Evolutionary conservation across 2,113 vertebrate species (phyloP).

Genomic region (Ciconia stormi): DNA sequence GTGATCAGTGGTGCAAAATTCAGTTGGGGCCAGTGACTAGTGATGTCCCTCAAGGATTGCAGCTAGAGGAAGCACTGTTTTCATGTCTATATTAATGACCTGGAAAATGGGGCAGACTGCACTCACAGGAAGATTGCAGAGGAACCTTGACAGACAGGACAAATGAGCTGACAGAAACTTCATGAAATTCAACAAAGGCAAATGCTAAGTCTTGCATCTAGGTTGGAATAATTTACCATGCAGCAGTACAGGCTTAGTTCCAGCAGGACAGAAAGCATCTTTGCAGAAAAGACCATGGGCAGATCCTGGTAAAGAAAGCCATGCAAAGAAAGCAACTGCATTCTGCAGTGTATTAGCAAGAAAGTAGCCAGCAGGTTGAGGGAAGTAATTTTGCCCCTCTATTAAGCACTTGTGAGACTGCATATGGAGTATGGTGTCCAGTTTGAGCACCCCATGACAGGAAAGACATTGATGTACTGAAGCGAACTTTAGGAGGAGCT

Average conservation of each 20-base stretch:
- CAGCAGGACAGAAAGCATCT: neutral
- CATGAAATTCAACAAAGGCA: neutral
- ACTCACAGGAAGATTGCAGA: neutral
- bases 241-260: neutral
- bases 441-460: neutral
- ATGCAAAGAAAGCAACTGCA: neutral
- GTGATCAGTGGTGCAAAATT: neutral
- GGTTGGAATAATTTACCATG: neutral
- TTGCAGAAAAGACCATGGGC: neutral
- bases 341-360: neutral
- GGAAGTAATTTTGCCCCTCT: neutral
- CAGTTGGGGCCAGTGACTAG: neutral
- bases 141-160: neutral
- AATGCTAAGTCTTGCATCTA: neutral
- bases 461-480: neutral
- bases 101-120: neutral
- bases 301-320: neutral
- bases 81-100: neutral
- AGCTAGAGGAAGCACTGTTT: neutral
- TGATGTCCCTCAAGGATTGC: neutral
- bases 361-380: neutral
- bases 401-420: neutral
- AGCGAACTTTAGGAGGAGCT: neutral
- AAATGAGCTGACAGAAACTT: neutral
- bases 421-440: neutral